Base-by-base conservation (phyloP, 2,113 vertebrate species). In the Sprattus sprattus region DNA sequence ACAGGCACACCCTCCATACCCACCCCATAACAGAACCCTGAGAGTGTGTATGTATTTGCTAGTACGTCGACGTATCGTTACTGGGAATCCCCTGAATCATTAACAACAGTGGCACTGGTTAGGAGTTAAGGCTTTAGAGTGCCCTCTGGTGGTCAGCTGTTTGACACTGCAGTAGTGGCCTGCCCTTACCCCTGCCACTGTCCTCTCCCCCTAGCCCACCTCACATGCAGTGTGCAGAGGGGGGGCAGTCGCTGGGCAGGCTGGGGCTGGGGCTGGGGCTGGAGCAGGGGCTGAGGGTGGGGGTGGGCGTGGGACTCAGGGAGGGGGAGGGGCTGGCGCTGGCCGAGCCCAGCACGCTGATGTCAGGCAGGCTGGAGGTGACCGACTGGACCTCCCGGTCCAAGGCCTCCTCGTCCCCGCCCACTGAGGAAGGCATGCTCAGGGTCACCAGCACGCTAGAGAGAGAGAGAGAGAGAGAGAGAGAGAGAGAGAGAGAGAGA, bases 321-420 rank as follows among this genome's bases (percentile, higher is more conserved):
- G 80, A 84, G 13, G 60, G 81, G 47, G 57, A 71, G 78, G 82
- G 45, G 57, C 54, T 67, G 50, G 81, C 80, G 45, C 78, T 54
- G 86, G 84, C 81, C 0, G 90, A 91, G n/a, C 45, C 83, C 1
- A 88, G 87, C 32, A 87, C 81, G 46, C 89, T 92, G 28, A 89
- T 85, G 50, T 89, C 85, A 28, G 90, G 88, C 85, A 90, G 78
- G 86, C 89, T 89, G 81, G 49, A 82, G 82, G 90, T 89, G 83
- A 92, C 83, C 0, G 90, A 92, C 2, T 86, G 83, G 0, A 83
- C 81, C 9, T 93, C 93, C 9, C 54, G 20, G 60, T 94, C 91
- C 6, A 87, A 91, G 11, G 85, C 52, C 67, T 57, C 50, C 52
- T 54, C 75, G 5, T 82, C 82, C 6, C 80, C 82, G 4, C 45